These are phyloP conservation scores for Drosophila histrio DNA, from an alignment of 2,888 invertebrate species.

Conservation along the genomic window DNA sequence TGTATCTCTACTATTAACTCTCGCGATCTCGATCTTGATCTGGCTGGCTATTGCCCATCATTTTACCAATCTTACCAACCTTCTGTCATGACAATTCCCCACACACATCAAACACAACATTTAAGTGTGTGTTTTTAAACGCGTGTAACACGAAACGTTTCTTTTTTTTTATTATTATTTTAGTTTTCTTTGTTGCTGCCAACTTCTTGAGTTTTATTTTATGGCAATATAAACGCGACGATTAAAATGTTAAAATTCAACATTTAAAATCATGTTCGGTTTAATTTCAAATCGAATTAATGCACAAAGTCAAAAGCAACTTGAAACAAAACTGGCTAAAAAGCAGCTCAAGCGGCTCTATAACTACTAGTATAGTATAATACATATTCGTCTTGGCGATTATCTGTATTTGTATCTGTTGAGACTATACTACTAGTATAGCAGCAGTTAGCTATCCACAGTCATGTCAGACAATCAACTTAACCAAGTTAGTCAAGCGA, in stretches of 20 bases:
- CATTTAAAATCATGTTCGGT: conserved; percentile 81
- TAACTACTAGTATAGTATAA: conserved; percentile 34
- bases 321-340: conserved; percentile 45
- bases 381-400: conserved; percentile 12
- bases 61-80: conserved; percentile 4
- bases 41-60: conserved; percentile 25
- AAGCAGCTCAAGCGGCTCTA: conserved; percentile 34
- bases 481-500: conserved; percentile 76
- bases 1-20: conserved; percentile 9
- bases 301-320: conserved; percentile 45
- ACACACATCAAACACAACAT: conserved; percentile 26
- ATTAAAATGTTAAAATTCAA: conserved; percentile 79
- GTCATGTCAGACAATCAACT: conserved; percentile 78
- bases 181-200: conserved; percentile 35
- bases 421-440: conserved; percentile 4
- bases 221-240: conserved; percentile 77
- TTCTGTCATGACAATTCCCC: conserved; percentile 37
- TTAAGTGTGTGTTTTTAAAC: conserved; percentile 29
- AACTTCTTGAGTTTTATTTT: conserved; percentile 60
- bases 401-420: conserved; percentile 26
- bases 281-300: conserved; percentile 74
- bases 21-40: background rate
- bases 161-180: background rate
- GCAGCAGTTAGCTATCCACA: conserved; percentile 60
- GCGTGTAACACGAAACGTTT: conserved; percentile 61